Conservation (phyloP, 2,888 invertebrate species). For the Polyploca ridens region DNA sequence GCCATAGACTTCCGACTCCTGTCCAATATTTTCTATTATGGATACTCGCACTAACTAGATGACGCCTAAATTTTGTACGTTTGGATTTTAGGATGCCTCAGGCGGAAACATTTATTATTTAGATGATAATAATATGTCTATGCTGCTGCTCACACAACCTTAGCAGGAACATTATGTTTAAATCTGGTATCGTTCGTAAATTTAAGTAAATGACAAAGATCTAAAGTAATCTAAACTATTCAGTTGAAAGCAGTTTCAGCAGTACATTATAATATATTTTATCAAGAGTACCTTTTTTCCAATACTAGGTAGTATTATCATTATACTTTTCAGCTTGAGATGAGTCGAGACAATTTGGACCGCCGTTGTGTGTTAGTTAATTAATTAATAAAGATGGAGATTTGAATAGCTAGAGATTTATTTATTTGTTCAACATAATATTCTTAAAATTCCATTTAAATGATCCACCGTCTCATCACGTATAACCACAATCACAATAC, state of each 20-base stretch:
- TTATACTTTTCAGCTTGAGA: too few relatives aligned
- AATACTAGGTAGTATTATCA: too few relatives aligned
- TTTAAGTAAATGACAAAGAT: neutral
- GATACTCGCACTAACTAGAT: constrained; percentile 33
- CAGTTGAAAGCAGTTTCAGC: neutral
- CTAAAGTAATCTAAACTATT: neutral
- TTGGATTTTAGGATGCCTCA: neutral
- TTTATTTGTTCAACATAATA: neutral
- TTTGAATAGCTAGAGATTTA: neutral
- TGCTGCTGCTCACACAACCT: too few relatives aligned
- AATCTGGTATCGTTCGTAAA: neutral
- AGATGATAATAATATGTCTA: too few relatives aligned
- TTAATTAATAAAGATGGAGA: neutral
- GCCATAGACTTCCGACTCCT: constrained; percentile 70
- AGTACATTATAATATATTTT: too few relatives aligned
- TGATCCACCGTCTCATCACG: constrained; percentile 15
- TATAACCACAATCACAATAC: constrained; percentile 37
- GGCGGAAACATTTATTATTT: neutral
- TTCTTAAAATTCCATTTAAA: neutral
- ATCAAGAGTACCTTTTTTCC: too few relatives aligned
- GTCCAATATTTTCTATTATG: constrained; percentile 73
- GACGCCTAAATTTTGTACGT: neutral
- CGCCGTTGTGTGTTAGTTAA: too few relatives aligned
- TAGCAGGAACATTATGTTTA: too few relatives aligned
- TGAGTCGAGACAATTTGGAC: too few relatives aligned